These are phyloP conservation scores for Alouatta caraya DNA, from an alignment of 2,797 vertebrate genomes.

Conservation along the genomic window DNA sequence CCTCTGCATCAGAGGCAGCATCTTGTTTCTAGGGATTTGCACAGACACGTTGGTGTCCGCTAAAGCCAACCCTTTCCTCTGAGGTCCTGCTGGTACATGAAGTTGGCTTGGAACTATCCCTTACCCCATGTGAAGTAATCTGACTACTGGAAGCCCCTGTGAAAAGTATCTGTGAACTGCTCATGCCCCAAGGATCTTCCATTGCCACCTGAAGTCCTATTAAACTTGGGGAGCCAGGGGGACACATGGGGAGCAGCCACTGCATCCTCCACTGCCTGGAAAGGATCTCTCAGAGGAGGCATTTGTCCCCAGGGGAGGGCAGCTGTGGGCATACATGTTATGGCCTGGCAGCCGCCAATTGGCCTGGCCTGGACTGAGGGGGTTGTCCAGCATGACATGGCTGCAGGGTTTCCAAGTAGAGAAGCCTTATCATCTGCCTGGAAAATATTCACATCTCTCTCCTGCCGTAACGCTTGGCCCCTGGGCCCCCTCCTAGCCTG, in stretches of 20 bases:
- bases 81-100: not conserved
- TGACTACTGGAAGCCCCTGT: too few species aligned
- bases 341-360: not conserved
- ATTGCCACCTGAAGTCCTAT: too few species aligned
- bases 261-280: not conserved
- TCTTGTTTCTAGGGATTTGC: not conserved
- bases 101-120: not conserved
- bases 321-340: rapidly evolving
- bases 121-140: not conserved
- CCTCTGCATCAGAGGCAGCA: not conserved
- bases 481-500: not conserved
- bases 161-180: not conserved
- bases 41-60: rapidly evolving
- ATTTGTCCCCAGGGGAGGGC: not conserved
- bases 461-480: not conserved
- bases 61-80: too few species aligned
- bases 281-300: not conserved
- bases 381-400: not conserved
- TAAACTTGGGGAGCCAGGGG: not conserved
- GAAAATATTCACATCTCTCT: not conserved
- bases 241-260: not conserved
- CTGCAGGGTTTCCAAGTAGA: not conserved
- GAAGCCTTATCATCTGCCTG: not conserved
- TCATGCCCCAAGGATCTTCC: not conserved
- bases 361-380: not conserved